These are phyloP conservation scores for Adoxophyes honmai DNA, from an alignment of 1,140 invertebrate species.

Conservation along the genomic window DNA sequence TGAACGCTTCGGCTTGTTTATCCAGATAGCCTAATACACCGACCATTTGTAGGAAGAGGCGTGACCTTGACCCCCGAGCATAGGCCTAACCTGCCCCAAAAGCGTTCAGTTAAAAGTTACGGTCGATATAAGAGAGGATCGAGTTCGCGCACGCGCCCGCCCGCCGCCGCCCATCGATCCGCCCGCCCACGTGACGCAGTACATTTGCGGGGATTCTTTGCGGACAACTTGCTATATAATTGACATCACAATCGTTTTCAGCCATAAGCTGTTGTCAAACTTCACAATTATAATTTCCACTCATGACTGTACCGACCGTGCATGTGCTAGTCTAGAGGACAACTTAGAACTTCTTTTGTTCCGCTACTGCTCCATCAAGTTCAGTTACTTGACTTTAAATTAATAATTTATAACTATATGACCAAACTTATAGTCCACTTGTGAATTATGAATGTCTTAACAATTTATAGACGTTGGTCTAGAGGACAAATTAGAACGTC, in stretches of 20 bases:
- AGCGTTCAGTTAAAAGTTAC: conserved; percentile 60
- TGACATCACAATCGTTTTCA: conserved; percentile 3
- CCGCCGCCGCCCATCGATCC: conserved; percentile 57
- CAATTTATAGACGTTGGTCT: no score
- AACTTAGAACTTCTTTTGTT: no score
- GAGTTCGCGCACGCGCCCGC: conserved; percentile 59
- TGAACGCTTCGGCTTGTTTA: background rate
- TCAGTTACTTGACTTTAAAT: no score
- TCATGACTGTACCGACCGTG: background rate
- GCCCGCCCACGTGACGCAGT: conserved; percentile 69
- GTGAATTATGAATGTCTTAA: no score
- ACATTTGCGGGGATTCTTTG: conserved; percentile 69
- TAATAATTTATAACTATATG: no score
- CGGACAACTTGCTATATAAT: conserved; percentile 27
- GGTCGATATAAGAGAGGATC: conserved; percentile 62
- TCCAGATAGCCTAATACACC: conserved; percentile 20
- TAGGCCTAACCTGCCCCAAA: conserved; percentile 76
- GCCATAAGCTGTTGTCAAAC: background rate
- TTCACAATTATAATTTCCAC: background rate
- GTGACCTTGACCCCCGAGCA: conserved; percentile 71
- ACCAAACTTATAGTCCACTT: no score
- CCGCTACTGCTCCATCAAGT: no score
- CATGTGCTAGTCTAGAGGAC: no score
- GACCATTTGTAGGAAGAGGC: conserved; percentile 45
- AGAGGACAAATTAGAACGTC: no score